These are phyloP conservation scores for Salvelinus sp. DNA, from an alignment of 2,113 vertebrate species.

Conservation along the genomic window DNA sequence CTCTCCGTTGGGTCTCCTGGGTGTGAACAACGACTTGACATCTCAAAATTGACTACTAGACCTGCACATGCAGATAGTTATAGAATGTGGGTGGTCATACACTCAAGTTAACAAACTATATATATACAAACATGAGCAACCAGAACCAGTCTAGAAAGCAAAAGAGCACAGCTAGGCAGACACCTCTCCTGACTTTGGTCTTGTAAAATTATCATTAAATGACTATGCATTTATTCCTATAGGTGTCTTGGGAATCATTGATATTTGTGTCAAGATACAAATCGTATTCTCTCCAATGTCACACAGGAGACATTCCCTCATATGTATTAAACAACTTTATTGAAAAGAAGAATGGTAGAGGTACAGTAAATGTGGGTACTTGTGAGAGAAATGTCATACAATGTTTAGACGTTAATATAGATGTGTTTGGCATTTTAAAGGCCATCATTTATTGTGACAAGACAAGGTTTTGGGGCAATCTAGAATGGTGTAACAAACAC, in stretches of 20 bases:
- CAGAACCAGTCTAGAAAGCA: background rate
- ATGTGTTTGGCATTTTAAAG: background rate
- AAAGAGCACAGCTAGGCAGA: background rate
- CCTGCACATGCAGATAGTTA: background rate
- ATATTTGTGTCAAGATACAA: background rate
- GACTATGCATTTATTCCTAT: background rate
- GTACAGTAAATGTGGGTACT: background rate
- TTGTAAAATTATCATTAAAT: background rate
- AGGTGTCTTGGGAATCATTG: background rate
- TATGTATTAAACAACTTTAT: background rate
- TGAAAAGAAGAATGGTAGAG: background rate
- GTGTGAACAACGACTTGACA: no score
- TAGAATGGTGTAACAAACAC: no score
- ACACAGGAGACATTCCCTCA: background rate
- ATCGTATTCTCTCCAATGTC: background rate
- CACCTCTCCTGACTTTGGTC: background rate
- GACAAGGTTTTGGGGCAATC: no score
- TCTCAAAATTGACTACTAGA: background rate
- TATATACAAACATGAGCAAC: background rate
- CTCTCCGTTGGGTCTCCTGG: no score
- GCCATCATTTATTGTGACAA: background rate
- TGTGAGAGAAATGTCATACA: background rate
- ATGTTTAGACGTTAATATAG: background rate
- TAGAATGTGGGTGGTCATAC: conserved; percentile 8
- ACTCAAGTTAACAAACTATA: background rate